Evolutionary conservation across 2,113 vertebrate genomes (phyloP).

Genomic region (Leptosomus discolor): DNA sequence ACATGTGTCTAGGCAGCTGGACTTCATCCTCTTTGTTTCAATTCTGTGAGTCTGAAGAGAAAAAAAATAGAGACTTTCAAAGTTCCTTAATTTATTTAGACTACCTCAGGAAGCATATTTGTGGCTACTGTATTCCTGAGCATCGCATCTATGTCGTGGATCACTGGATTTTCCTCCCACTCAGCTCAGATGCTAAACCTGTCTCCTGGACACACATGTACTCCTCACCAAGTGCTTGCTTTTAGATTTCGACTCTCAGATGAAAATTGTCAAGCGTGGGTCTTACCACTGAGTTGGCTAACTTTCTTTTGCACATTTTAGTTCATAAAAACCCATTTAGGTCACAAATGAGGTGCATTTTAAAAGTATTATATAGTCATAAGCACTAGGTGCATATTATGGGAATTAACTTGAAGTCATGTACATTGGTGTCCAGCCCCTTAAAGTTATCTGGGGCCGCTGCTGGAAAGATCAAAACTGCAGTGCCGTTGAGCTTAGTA

Average conservation of each 20-base stretch:
- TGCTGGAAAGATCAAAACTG: not conserved
- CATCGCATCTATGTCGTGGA: not conserved
- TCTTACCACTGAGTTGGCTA: not conserved
- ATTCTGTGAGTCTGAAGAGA: not conserved
- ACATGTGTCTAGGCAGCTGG: not conserved
- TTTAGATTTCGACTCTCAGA: not conserved
- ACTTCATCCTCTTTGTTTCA: not conserved
- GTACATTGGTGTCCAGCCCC: not conserved
- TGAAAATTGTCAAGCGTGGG: accelerated
- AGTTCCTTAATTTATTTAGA: not conserved
- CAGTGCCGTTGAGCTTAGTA: not conserved
- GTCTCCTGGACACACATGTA: not conserved
- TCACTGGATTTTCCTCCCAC: not conserved
- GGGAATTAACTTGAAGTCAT: not conserved
- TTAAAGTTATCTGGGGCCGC: not conserved
- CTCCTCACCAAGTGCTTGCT: not conserved
- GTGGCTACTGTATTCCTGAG: not conserved
- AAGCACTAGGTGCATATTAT: not conserved
- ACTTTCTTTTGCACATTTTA: not conserved
- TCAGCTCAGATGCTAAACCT: not conserved
- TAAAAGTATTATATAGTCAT: not conserved
- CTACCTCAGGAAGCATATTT: not conserved
- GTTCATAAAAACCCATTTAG: not conserved
- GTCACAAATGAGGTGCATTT: not conserved
- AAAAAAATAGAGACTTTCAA: not conserved